A percentile compares a stretch with the other conserved stretches of the same genome.
These are phyloP conservation scores for Bombycilla garrulus DNA, from an alignment of 2,113 vertebrate genomes.

Conservation along the genomic window DNA sequence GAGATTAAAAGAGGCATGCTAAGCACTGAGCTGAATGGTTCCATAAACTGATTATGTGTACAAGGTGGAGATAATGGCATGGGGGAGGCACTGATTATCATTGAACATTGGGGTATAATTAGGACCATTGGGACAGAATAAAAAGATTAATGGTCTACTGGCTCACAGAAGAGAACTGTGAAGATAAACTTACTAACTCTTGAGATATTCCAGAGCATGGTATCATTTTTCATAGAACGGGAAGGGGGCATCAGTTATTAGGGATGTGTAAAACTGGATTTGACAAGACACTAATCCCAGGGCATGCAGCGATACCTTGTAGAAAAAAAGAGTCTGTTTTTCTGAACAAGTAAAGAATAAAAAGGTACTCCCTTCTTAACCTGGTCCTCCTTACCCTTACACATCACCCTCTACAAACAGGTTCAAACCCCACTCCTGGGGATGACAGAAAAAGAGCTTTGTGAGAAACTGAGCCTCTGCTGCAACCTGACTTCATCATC, in stretches of 20 bases:
- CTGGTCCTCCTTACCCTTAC: neutral
- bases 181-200: constrained; percentile 9
- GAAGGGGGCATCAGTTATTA: neutral
- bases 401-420: fast-evolving
- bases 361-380: neutral
- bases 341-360: neutral
- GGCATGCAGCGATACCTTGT: neutral
- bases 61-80: neutral
- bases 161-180: neutral
- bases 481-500: neutral
- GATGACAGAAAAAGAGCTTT: neutral
- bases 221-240: neutral
- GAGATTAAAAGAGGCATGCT: neutral
- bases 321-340: neutral
- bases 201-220: neutral
- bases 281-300: neutral
- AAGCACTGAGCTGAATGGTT: neutral
- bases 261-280: neutral
- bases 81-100: neutral
- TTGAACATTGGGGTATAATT: fast-evolving
- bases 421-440: no score
- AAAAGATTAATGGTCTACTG: neutral
- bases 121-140: neutral
- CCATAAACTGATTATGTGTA: fast-evolving
- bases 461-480: neutral